Conservation (phyloP, 1,140 invertebrate genomes). For the Listronotus oregonensis region DNA sequence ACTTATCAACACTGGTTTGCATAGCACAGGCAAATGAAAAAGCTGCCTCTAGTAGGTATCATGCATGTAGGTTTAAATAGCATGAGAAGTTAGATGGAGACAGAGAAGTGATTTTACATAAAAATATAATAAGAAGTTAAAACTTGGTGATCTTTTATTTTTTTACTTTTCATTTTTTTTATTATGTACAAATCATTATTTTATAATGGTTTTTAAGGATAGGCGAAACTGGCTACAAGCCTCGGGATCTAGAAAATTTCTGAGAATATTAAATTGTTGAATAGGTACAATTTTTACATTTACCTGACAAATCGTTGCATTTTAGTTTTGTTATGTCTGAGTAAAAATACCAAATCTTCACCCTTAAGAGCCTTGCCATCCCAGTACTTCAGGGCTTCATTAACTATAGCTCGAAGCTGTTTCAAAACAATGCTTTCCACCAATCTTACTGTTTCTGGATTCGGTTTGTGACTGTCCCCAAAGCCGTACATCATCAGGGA, state of each 20-base stretch:
- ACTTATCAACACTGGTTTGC: too few species aligned
- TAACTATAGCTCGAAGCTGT: slow-evolving; percentile 64
- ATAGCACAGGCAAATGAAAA: too few species aligned
- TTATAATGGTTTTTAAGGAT: too few species aligned
- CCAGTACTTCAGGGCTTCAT: slow-evolving; percentile 62
- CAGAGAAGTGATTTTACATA: too few species aligned
- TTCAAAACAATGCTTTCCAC: slow-evolving; percentile 70
- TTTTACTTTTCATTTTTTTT: too few species aligned
- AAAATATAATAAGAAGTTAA: too few species aligned
- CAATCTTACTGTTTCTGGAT: slow-evolving; percentile 67
- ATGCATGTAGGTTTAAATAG: too few species aligned
- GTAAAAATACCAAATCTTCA: slow-evolving; percentile 68
- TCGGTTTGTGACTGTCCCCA: slow-evolving; percentile 70
- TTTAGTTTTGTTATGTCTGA: slow-evolving; percentile 65
- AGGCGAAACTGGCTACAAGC: neutral
- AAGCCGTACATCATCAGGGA: slow-evolving; percentile 75
- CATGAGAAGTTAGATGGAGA: too few species aligned
- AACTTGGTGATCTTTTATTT: too few species aligned
- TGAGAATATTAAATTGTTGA: neutral
- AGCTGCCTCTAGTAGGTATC: too few species aligned
- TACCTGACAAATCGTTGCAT: slow-evolving; percentile 55
- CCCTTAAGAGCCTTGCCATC: slow-evolving; percentile 57
- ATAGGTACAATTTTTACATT: neutral
- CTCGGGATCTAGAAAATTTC: neutral
- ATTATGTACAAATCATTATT: too few species aligned